These are phyloP conservation scores for Andricus quercusramuli DNA, from an alignment of 2,888 invertebrate genomes.

Conservation along the genomic window DNA sequence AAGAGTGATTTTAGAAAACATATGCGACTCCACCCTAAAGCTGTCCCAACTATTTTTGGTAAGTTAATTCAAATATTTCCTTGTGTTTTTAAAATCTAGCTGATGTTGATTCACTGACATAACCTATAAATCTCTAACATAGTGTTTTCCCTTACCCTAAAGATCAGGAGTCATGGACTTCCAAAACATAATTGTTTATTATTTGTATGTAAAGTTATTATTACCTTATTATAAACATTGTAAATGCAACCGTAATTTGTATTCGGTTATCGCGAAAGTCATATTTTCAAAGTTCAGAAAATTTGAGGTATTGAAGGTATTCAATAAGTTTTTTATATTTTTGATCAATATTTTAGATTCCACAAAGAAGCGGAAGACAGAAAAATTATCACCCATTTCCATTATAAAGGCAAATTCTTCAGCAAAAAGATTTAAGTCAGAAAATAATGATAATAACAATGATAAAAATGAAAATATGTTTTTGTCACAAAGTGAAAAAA, in stretches of 20 bases:
- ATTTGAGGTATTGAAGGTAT: not conserved
- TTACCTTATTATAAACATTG: too few species aligned
- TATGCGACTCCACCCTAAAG: conserved; percentile 52
- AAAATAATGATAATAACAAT: not conserved
- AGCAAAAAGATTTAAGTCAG: not conserved
- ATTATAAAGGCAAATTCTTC: not conserved
- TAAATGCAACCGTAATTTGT: not conserved
- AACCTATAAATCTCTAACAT: not conserved
- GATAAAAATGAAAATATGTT: not conserved
- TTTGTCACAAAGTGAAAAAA: not conserved
- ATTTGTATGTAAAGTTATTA: not conserved
- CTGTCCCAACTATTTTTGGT: conserved; percentile 52
- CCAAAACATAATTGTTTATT: not conserved
- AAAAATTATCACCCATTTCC: not conserved
- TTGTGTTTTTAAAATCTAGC: not conserved
- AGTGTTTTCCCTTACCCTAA: too few species aligned
- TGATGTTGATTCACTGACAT: not conserved
- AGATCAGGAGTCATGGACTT: not conserved
- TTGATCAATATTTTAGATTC: not conserved
- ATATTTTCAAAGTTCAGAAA: not conserved
- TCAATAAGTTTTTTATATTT: not conserved
- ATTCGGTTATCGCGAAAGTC: not conserved
- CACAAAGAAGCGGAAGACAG: not conserved
- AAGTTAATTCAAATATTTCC: not conserved
- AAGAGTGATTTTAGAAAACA: conserved; percentile 49